Percentiles rank a stretch among this genome's conserved stretches.
phyloP scores from a whole-genome alignment of 92 coral and sea anemone genomes.

The Blastomussa wellsi region DNA sequence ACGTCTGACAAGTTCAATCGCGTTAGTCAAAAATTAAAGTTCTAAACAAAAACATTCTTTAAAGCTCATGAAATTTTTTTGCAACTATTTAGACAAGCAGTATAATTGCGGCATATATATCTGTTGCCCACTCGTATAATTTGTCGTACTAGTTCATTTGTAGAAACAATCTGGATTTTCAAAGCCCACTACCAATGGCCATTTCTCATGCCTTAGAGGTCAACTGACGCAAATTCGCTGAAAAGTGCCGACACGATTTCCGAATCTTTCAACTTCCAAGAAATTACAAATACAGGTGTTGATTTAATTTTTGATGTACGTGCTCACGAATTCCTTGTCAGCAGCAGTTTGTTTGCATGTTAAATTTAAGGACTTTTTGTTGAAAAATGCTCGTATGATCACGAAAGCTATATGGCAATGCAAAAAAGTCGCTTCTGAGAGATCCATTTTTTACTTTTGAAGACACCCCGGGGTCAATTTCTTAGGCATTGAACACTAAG shows the following conservation, averaged over 20 bases:
- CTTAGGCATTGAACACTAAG: background rate
- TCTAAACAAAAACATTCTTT: background rate
- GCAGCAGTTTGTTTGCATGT: background rate
- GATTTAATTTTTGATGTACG: background rate
- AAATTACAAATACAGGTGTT: background rate
- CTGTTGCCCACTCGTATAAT: background rate
- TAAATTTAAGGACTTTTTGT: background rate
- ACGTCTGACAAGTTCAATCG: background rate
- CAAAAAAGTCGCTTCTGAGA: background rate
- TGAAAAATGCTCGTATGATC: background rate
- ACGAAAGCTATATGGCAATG: background rate
- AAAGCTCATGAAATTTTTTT: background rate
- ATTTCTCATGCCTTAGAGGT: background rate
- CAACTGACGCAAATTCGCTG: background rate
- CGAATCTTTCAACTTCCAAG: background rate
- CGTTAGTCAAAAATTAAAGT: background rate
- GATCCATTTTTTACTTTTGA: background rate
- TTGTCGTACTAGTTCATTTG: background rate
- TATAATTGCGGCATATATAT: background rate
- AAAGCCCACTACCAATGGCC: background rate
- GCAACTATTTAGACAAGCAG: background rate
- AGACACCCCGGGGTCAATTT: background rate
- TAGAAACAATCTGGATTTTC: background rate
- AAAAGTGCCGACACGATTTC: background rate
- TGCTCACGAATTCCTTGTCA: background rate